Percentiles rank a stretch among this genome's conserved stretches.
These are phyloP conservation scores for Caenorhabditis doughertyi DNA, from an alignment of 2,888 invertebrate genomes.

Conservation along the genomic window DNA sequence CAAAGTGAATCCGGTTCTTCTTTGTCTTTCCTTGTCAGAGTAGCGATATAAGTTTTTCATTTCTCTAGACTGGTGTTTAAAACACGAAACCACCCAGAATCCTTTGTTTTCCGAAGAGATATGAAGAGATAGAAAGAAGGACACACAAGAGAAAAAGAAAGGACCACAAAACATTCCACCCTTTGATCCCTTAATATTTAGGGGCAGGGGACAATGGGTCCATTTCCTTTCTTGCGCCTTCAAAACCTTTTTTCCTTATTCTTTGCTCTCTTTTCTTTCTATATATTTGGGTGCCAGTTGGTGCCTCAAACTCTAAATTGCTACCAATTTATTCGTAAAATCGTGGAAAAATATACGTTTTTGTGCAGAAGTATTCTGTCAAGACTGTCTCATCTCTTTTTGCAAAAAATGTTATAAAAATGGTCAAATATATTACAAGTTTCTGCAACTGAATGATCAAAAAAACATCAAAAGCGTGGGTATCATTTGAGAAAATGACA, in stretches of 20 bases:
- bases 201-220: conserved; percentile 17
- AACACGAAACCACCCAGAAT: neutral
- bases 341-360: neutral
- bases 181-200: conserved; percentile 50
- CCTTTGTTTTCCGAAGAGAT: conserved; percentile 5
- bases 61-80: conserved; percentile 10
- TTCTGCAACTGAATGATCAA: neutral
- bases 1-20: neutral
- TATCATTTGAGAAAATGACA: neutral
- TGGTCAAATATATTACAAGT: neutral
- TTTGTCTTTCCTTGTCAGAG: neutral
- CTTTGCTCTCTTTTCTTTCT: neutral
- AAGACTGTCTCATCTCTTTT: neutral
- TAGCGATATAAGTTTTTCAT: neutral
- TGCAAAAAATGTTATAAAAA: too few relatives aligned
- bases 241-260: conserved; percentile 8
- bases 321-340: conserved; percentile 7
- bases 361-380: neutral
- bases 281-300: neutral
- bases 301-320: conserved; percentile 11
- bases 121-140: neutral
- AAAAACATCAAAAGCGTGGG: neutral
- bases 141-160: neutral
- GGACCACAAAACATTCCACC: conserved; percentile 55
- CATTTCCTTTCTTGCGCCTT: conserved; percentile 12